Evolutionary conservation across 2,888 invertebrate species (phyloP), one percentile per base, ranked within the genome.

Genomic region (Hololepta plana): DNA sequence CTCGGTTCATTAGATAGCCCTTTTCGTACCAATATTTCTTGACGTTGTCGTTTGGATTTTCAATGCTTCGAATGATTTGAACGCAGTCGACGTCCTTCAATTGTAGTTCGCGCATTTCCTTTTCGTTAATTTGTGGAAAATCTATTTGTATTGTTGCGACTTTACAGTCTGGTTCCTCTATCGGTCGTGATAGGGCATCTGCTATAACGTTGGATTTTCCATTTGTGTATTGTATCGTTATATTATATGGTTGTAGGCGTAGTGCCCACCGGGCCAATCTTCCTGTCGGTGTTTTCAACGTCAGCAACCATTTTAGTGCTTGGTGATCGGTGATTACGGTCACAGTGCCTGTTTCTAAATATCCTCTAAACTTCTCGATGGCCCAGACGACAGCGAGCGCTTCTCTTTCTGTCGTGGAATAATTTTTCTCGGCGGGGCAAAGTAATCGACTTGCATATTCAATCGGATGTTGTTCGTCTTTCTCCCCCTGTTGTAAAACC

Each of bases 191-290:
- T 7, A 35, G 24, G 7, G 29, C 24, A 21, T 35, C 33, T 3
- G 33, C 32, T 4, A 35, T 28, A 3, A 26, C 26, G 16, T 35
- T 35, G 1, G 35, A 32, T 9, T 34, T 36, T 1, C 56, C 55
- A 2, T 44, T 46, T 4, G 43, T 38, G 28, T 57, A 52, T 9
- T 40, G 32, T 4, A 55, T 40, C 0, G 38, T 32, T 4, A 55
- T 32, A 11, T 51, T 38, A 29, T 40, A 54, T 2, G 40, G 33
- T 31, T 53, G 49, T 2, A 59, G 31, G 6, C 38, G 32, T 9
- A 57, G 24, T 1, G 48, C 47, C 58, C 57, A 60, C 19, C 56
- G 35, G 1, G 45, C 47, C 0, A 60, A 32, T 13, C 55, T 33
- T 8, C 52, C 52, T 6, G 43, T 42, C 1, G 49, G 48, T 5